Evolutionary conservation across 2,113 vertebrate genomes (phyloP).

Genomic region (Crotalus tigris): DNA sequence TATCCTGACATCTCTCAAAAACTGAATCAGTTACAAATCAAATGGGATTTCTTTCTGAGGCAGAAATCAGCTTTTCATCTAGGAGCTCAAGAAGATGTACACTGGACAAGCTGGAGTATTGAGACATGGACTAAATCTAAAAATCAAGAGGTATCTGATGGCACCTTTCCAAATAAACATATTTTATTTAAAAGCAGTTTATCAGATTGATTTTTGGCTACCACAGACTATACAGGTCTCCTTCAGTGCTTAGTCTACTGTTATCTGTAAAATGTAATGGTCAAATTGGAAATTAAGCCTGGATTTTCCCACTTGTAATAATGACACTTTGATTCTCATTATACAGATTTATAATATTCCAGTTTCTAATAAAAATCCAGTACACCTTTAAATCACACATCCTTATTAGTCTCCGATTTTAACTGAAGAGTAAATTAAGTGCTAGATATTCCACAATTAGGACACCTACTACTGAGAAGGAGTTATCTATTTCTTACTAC

Average conservation of each 20-base stretch:
- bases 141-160: background rate
- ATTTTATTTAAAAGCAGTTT: background rate
- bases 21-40: background rate
- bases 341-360: background rate
- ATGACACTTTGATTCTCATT: background rate
- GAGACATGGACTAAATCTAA: background rate
- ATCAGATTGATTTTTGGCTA: background rate
- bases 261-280: background rate
- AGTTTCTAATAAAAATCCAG: background rate
- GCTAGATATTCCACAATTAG: background rate
- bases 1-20: conserved; percentile 1
- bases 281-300: background rate
- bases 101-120: background rate
- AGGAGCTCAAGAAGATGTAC: background rate
- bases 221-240: background rate
- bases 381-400: background rate
- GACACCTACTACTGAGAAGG: background rate
- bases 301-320: background rate
- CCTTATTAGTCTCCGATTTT: background rate
- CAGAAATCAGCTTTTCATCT: background rate
- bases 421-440: background rate
- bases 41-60: background rate
- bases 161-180: background rate
- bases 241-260: background rate
- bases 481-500: background rate